Evolutionary conservation across 2,113 vertebrate species (phyloP).

Genomic region (Nanorana parkeri): DNA sequence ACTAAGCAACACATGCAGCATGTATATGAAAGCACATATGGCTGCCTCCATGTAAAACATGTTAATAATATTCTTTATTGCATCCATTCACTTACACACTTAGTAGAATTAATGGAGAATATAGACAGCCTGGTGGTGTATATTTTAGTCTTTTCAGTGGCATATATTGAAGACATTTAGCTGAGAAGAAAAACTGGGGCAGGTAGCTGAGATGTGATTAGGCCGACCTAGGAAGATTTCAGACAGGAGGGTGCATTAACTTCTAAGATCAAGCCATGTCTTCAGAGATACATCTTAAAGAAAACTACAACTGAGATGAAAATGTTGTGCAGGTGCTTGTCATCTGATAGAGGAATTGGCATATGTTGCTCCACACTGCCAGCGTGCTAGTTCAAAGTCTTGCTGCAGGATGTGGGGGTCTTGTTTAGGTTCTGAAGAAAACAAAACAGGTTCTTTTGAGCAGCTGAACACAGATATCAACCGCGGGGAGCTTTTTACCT

Average conservation of each 20-base stretch:
- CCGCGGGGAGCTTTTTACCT: conserved; percentile 25
- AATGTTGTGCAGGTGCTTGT: conserved; percentile 31
- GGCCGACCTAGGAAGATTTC: not conserved
- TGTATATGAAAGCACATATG: too few species aligned
- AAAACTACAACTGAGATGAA: conserved; percentile 24
- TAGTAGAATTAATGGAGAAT: too few species aligned
- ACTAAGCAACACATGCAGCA: too few species aligned
- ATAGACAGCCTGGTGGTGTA: too few species aligned
- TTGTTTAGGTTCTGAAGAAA: conserved; percentile 26
- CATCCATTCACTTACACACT: too few species aligned
- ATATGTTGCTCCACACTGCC: conserved; percentile 11
- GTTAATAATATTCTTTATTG: too few species aligned
- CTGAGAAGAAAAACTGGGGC: conserved; percentile 8
- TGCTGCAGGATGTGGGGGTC: conserved; percentile 44
- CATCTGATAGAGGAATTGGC: conserved; percentile 14
- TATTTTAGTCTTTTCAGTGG: too few species aligned
- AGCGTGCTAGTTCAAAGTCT: conserved; percentile 18
- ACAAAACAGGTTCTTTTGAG: conserved; percentile 42
- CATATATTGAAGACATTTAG: too few species aligned
- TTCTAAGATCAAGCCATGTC: conserved; percentile 11
- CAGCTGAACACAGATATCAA: conserved; percentile 30
- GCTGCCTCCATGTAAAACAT: too few species aligned
- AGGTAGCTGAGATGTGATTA: conserved; percentile 24
- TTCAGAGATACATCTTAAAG: conserved; percentile 29
- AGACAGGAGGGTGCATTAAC: not conserved